Base-by-base conservation (phyloP, 2,888 invertebrate species). In the Atrina japonica region DNA sequence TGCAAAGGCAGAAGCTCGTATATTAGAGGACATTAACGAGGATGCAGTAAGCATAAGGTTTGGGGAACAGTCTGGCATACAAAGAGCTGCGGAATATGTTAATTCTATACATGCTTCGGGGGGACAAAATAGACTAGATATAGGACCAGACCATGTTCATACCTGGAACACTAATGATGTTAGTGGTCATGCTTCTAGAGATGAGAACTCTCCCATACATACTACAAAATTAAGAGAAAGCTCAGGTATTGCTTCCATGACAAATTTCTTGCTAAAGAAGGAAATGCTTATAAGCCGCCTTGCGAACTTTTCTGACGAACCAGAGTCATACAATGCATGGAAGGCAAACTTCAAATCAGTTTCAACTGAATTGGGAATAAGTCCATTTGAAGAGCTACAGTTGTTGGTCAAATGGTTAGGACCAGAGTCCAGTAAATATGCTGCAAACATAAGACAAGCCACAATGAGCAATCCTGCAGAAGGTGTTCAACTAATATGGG, bases 401-500 rank as follows among this genome's bases (percentile, higher is more conserved):
- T 21, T 59, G n/a, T 25, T 59, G 2, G 41, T 59, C 21, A 2
- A 41, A 23, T 70, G 66, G 70, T 49, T 73, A 16, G 70, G 73
- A 25, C 50, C 73, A 7, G 61, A 58, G 27, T 70, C 66, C n/a
- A 29, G 30, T 5, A 69, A 61, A 40, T 56, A 61, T 21, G 73
- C 70, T 1, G n/a, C 35, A 1, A 70, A 60, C 41, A 30, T 73
- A n/a, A 21, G 70, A 18, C 30, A 35, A 18, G 47, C 73, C 6
- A 66, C 60, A 43, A 21, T 40, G 18, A 25, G 50, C 23, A 50
- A 73, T 43, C 50, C 70, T 47, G 47, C 35, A 35, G n/a, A n/a
- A n/a, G 35, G 35, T 35, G 35, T 35, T 35, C 35, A 35, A 35
- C 35, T 35, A 7, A 35, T 35, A 35, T 35, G 35, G 35, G 11